Percentiles rank a stretch among this genome's conserved stretches.
Evolutionary conservation across 2,888 invertebrate species (phyloP).

Genomic region (Drosophila anomalata): DNA sequence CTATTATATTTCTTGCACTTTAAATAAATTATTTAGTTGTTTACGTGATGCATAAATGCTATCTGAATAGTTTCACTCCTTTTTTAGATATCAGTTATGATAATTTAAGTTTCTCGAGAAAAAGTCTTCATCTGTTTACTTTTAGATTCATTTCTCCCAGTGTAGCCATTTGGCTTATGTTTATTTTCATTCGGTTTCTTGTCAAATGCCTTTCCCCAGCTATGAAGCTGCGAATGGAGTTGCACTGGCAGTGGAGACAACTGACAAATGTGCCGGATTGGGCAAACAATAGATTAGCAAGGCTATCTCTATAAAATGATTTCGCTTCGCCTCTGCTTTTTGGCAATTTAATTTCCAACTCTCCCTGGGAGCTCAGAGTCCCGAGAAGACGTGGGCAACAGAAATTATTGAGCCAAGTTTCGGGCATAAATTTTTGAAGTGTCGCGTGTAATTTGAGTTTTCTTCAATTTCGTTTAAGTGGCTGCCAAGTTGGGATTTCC

Average conservation of each 20-base stretch:
- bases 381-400: neutral
- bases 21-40: neutral
- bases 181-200: conserved; percentile 31
- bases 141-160: neutral
- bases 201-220: conserved; percentile 21
- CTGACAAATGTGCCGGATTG: conserved; percentile 32
- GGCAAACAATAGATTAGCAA: conserved; percentile 27
- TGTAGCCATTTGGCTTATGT: conserved; percentile 14
- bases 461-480: conserved; percentile 39
- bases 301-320: conserved; percentile 21
- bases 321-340: conserved; percentile 4
- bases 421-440: conserved; percentile 41
- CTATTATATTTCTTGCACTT: conserved; percentile 6
- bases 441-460: conserved; percentile 43
- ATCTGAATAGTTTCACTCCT: neutral
- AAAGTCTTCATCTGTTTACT: neutral
- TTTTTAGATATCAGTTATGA: neutral
- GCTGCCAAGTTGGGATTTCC: conserved; percentile 25
- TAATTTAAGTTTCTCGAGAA: neutral
- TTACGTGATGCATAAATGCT: neutral
- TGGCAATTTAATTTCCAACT: conserved; percentile 33
- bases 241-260: conserved; percentile 19
- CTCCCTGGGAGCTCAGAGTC: neutral
- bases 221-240: conserved; percentile 11
- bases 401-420: conserved; percentile 34